Percentiles rank a stretch among this genome's conserved stretches.
Conservation (phyloP, 2,113 vertebrate species). For the Chauna torquata region DNA sequence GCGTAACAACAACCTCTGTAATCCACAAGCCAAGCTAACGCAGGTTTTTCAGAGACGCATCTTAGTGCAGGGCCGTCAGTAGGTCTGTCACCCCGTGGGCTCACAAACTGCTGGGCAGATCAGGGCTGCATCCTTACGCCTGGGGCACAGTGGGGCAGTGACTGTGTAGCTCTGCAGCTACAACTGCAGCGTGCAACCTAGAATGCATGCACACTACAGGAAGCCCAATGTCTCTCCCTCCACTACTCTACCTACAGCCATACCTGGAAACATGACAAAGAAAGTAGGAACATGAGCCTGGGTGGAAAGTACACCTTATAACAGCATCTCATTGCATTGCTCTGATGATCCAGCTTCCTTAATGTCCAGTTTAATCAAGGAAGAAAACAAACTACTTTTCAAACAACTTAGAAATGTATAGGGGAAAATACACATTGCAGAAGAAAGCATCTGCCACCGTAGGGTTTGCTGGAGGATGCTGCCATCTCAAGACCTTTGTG, state of each 20-base stretch:
- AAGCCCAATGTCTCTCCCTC: neutral
- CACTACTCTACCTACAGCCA: neutral
- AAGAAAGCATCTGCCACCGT: neutral
- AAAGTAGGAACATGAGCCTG: neutral
- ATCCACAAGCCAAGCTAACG: neutral
- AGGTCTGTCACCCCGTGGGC: neutral
- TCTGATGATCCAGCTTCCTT: neutral
- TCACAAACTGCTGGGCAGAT: neutral
- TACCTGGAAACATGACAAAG: neutral
- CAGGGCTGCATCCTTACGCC: accelerated
- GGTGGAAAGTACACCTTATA: neutral
- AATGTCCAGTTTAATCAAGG: neutral
- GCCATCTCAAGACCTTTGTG: neutral
- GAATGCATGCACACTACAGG: accelerated
- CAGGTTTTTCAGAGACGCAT: neutral
- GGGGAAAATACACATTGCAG: neutral
- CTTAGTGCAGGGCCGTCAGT: neutral
- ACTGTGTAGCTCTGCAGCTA: neutral
- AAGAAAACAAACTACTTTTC: neutral
- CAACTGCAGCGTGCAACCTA: neutral
- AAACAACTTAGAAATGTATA: neutral
- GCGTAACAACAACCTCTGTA: neutral
- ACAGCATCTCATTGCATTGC: neutral
- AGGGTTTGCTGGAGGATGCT: neutral
- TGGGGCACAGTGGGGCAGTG: accelerated